Percentiles rank a stretch among this genome's conserved stretches.
Conservation (phyloP, 1,140 invertebrate genomes). For the Drosophila ogumai region DNA sequence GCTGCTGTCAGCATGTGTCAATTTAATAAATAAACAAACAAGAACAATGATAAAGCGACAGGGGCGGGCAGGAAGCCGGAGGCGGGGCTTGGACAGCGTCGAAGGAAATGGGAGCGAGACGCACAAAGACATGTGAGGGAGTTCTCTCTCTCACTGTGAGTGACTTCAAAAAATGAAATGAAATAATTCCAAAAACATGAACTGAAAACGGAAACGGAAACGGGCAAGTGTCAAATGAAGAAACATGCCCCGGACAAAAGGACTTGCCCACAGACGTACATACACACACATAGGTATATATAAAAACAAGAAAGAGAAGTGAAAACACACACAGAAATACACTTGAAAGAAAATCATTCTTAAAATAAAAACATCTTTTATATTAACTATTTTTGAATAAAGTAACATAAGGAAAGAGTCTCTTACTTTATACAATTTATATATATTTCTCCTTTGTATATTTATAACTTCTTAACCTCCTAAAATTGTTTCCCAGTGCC, state of each 20-base stretch:
- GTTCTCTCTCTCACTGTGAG: constrained; percentile 19
- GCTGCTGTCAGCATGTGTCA: constrained; percentile 75
- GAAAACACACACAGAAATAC: constrained; percentile 23
- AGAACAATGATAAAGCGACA: constrained; percentile 72
- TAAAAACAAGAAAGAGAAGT: neutral
- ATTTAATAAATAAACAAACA: constrained; percentile 77
- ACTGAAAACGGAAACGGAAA: constrained; percentile 82
- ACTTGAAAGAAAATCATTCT: neutral
- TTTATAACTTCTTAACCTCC: neutral
- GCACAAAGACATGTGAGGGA: constrained; percentile 25
- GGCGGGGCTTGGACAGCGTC: constrained; percentile 1
- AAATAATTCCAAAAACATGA: constrained; percentile 83
- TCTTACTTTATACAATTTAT: too few species aligned
- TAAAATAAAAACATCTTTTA: neutral
- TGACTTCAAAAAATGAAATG: constrained; percentile 77
- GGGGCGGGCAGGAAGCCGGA: constrained; percentile 9
- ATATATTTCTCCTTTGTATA: too few species aligned
- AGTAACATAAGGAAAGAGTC: too few species aligned
- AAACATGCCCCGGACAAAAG: constrained; percentile 61
- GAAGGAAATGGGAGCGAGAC: constrained; percentile 10
- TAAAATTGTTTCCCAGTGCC: neutral
- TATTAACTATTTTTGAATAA: too few species aligned
- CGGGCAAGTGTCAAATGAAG: constrained; percentile 77
- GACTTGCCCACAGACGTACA: constrained; percentile 24
- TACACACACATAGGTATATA: neutral